A percentile compares a stretch with the other conserved stretches of the same genome.
These are phyloP conservation scores for Cosmia pyralina DNA, from an alignment of 2,888 invertebrate species.

Conservation along the genomic window DNA sequence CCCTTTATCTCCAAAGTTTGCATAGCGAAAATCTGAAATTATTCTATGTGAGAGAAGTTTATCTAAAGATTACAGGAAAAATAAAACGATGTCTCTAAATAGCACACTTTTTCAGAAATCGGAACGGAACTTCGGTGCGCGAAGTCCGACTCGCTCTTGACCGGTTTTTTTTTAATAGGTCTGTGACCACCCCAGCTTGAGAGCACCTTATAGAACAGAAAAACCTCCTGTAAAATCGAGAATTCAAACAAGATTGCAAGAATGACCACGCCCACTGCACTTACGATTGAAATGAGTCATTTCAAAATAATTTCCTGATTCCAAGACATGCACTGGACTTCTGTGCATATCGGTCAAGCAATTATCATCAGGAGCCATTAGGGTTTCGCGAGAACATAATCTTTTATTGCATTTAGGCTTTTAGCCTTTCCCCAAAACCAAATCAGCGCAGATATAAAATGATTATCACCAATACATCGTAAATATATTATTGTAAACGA, in stretches of 20 bases:
- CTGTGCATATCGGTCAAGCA: slow-evolving; percentile 10
- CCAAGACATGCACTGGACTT: slow-evolving; percentile 7
- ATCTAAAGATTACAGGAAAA: too few relatives aligned
- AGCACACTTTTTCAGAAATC: too few relatives aligned
- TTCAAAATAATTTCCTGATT: slow-evolving; percentile 5
- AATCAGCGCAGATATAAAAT: slow-evolving; percentile 53
- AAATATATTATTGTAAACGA: slow-evolving; percentile 59
- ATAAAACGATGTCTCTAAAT: too few relatives aligned
- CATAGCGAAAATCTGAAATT: too few relatives aligned
- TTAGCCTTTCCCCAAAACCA: slow-evolving; percentile 19
- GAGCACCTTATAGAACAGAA: neutral
- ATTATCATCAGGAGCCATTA: slow-evolving; percentile 32
- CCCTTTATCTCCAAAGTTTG: too few relatives aligned
- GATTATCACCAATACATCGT: slow-evolving; percentile 52
- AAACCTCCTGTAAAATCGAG: neutral
- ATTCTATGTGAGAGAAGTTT: too few relatives aligned
- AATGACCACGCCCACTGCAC: neutral
- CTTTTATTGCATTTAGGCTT: slow-evolving; percentile 26
- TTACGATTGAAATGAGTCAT: slow-evolving; percentile 7
- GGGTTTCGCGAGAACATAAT: slow-evolving; percentile 29
- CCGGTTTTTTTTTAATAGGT: too few relatives aligned
- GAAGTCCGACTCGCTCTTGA: too few relatives aligned
- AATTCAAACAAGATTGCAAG: neutral
- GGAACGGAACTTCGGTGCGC: too few relatives aligned
- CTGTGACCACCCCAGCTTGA: too few relatives aligned